Evolutionary conservation across 1,140 invertebrate species (phyloP).

Genomic region (Lepidurus arcticus): DNA sequence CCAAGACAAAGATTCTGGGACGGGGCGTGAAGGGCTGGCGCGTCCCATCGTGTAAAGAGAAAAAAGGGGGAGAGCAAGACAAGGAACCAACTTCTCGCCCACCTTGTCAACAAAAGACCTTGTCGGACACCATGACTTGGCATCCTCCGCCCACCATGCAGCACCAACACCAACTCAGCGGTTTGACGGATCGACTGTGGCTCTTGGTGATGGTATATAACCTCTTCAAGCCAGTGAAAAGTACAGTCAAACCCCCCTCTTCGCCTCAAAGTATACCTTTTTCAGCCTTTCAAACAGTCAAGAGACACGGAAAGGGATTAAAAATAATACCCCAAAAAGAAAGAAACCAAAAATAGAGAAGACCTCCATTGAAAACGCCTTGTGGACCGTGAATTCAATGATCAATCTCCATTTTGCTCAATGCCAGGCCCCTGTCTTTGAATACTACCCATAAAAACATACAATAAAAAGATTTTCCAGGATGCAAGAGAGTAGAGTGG

Average conservation of each 20-base stretch:
- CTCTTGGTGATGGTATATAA: neutral
- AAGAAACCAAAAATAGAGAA: neutral
- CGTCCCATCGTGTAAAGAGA: neutral
- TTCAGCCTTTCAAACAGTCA: neutral
- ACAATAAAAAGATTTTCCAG: neutral
- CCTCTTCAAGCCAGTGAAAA: neutral
- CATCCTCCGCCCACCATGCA: constrained; percentile 9
- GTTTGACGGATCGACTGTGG: constrained; percentile 4
- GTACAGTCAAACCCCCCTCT: neutral
- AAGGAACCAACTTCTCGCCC: constrained; percentile 17
- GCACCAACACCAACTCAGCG: constrained; percentile 11
- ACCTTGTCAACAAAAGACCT: constrained; percentile 19
- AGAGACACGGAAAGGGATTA: neutral
- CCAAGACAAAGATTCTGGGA: neutral
- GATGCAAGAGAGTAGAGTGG: neutral
- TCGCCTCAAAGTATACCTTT: neutral
- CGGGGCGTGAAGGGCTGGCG: constrained; percentile 5
- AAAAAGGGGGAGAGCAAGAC: neutral
- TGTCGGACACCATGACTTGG: constrained; percentile 18
- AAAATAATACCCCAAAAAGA: neutral
- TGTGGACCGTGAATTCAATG: constrained; percentile 18
- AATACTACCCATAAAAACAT: neutral
- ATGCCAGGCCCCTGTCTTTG: neutral
- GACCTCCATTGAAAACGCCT: constrained; percentile 13
- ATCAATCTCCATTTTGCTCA: constrained; percentile 14